phyloP scores from a whole-genome alignment of 2,797 vertebrate species.

The Cygnus olor region DNA sequence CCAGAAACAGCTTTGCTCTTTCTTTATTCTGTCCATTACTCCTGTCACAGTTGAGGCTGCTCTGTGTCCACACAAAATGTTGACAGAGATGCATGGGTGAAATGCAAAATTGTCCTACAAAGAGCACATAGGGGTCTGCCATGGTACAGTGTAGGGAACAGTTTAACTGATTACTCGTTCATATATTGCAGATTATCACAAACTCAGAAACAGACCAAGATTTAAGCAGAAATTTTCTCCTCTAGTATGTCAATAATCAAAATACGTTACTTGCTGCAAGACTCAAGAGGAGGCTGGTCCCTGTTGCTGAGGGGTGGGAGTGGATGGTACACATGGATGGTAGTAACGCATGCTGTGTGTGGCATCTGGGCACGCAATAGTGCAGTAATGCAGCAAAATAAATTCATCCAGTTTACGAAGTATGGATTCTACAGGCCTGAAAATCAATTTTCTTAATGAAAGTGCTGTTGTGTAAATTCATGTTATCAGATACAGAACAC shows the following conservation, averaged over 20 bases:
- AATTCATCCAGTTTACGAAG: not conserved
- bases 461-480: not conserved
- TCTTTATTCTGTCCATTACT: not conserved
- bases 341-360: not conserved
- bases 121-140: not conserved
- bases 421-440: not conserved
- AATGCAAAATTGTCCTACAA: not conserved
- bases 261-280: not conserved
- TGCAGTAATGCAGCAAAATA: not conserved
- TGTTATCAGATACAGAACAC: constrained; percentile 85
- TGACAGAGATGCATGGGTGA: not conserved
- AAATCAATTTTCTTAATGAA: not conserved
- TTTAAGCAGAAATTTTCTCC: not conserved
- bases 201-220: not conserved
- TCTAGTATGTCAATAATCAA: not conserved
- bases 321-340: fast-evolving
- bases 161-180: not conserved
- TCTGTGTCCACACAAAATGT: not conserved
- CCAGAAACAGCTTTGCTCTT: not conserved
- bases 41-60: not conserved
- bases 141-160: not conserved
- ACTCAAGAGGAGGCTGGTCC: not conserved
- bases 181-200: not conserved
- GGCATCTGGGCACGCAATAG: not conserved
- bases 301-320: fast-evolving